phyloP scores from a whole-genome alignment of 1,140 invertebrate species.

The Calephelis virginiensis region DNA sequence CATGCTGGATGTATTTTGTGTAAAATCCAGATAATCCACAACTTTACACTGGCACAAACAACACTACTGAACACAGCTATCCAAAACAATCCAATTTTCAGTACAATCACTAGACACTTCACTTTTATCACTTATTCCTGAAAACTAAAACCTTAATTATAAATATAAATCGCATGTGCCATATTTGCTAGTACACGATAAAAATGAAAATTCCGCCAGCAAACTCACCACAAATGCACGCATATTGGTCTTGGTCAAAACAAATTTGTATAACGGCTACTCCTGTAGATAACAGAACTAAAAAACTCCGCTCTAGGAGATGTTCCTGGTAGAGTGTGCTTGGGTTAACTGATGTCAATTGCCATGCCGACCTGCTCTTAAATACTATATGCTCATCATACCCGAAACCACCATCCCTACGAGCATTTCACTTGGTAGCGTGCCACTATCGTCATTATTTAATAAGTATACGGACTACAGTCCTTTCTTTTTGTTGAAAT shows the following conservation, averaged over 20 bases:
- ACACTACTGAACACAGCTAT: background rate
- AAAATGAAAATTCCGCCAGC: constrained; percentile 38
- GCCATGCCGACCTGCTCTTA: constrained; percentile 68
- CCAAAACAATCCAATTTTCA: background rate
- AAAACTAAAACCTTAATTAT: constrained; percentile 25
- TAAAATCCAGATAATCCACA: background rate
- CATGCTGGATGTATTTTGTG: too few relatives aligned
- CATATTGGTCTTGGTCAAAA: constrained; percentile 58
- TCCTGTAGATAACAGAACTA: constrained; percentile 23
- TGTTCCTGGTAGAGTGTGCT: constrained; percentile 65
- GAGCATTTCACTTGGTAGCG: constrained; percentile 70
- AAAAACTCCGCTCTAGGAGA: constrained; percentile 46
- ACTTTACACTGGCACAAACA: background rate
- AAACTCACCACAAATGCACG: constrained; percentile 70
- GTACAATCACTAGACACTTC: constrained; percentile 46
- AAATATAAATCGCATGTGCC: constrained; percentile 50
- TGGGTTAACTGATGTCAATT: constrained; percentile 75
- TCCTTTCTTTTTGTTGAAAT: constrained; percentile 73
- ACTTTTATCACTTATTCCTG: constrained; percentile 38
- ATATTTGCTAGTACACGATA: constrained; percentile 34
- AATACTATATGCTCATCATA: constrained; percentile 75
- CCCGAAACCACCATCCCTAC: constrained; percentile 70
- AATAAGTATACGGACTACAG: constrained; percentile 68
- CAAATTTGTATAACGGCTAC: constrained; percentile 40
- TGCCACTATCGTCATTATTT: constrained; percentile 75